Evolutionary conservation across 2,888 invertebrate species (phyloP).

Genomic region (Caenorhabditis imperialis): DNA sequence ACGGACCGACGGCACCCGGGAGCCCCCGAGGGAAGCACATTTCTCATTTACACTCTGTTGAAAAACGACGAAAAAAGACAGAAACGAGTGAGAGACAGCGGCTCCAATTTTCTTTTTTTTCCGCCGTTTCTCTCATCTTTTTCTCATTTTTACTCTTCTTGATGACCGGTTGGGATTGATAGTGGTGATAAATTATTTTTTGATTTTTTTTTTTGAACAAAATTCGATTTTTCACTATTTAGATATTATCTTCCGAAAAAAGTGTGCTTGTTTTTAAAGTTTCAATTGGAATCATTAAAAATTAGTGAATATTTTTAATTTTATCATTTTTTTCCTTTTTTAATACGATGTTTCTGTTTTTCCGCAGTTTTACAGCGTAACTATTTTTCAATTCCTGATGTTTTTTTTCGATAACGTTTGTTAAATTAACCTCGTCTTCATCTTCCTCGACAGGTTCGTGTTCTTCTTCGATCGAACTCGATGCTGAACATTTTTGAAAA

Average conservation of each 20-base stretch:
- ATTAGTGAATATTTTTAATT: too few species aligned
- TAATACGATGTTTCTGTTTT: too few species aligned
- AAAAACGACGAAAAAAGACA: slow-evolving; percentile 39
- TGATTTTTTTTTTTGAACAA: too few species aligned
- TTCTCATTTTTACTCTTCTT: slow-evolving; percentile 26
- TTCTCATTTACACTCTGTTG: slow-evolving; percentile 59
- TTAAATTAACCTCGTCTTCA: slow-evolving; percentile 39
- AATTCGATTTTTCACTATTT: too few species aligned
- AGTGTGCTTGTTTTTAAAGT: too few species aligned
- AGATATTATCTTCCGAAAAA: too few species aligned
- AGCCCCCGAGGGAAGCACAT: slow-evolving; percentile 38
- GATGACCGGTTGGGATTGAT: slow-evolving; percentile 31
- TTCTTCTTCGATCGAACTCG: slow-evolving; percentile 43
- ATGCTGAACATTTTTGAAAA: slow-evolving; percentile 33
- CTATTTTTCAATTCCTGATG: too few species aligned
- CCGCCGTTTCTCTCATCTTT: slow-evolving; percentile 4
- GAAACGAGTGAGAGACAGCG: slow-evolving; percentile 7
- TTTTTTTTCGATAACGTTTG: slow-evolving; percentile 4
- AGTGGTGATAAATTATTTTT: too few species aligned
- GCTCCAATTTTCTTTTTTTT: slow-evolving; percentile 17
- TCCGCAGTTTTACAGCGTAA: neutral
- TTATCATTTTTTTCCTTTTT: too few species aligned
- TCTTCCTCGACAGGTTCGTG: slow-evolving; percentile 51
- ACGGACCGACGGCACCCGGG: slow-evolving; percentile 24
- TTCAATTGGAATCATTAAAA: too few species aligned